phyloP scores from a whole-genome alignment of 2,797 vertebrate species.

The Cryptoblepharus egeriae region DNA sequence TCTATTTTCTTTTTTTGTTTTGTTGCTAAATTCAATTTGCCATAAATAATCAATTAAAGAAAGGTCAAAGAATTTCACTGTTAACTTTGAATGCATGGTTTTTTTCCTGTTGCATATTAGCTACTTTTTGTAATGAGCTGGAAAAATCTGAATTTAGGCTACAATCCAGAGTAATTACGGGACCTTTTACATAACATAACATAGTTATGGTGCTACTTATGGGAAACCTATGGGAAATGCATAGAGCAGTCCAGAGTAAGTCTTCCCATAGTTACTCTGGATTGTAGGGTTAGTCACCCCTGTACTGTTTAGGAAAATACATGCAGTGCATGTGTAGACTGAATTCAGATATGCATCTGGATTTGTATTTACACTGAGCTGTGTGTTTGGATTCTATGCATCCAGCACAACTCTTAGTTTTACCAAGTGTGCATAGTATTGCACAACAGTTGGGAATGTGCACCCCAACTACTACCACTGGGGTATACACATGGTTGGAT shows the following conservation, averaged over 20 bases:
- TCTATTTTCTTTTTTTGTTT: constrained; percentile 50
- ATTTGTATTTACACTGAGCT: not conserved
- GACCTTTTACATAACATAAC: too few relatives aligned
- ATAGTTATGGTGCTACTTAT: too few relatives aligned
- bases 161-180: too few relatives aligned
- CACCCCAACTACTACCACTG: not conserved
- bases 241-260: too few relatives aligned
- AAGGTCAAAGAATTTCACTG: constrained; percentile 53
- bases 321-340: not conserved
- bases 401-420: not conserved
- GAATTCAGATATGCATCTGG: not conserved
- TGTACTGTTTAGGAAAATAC: not conserved
- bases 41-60: constrained; percentile 39
- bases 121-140: constrained; percentile 21
- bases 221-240: too few relatives aligned
- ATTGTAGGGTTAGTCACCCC: not conserved
- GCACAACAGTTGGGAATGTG: not conserved
- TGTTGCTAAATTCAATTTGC: constrained; percentile 59
- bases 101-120: constrained; percentile 47
- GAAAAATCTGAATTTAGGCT: not conserved
- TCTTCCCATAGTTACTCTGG: too few relatives aligned
- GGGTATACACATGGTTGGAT: too few relatives aligned
- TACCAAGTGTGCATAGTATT: not conserved
- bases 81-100: constrained; percentile 44
- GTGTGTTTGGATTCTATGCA: not conserved